phyloP scores from a whole-genome alignment of 1,140 invertebrate species.

The Diabrotica undecimpunctata region DNA sequence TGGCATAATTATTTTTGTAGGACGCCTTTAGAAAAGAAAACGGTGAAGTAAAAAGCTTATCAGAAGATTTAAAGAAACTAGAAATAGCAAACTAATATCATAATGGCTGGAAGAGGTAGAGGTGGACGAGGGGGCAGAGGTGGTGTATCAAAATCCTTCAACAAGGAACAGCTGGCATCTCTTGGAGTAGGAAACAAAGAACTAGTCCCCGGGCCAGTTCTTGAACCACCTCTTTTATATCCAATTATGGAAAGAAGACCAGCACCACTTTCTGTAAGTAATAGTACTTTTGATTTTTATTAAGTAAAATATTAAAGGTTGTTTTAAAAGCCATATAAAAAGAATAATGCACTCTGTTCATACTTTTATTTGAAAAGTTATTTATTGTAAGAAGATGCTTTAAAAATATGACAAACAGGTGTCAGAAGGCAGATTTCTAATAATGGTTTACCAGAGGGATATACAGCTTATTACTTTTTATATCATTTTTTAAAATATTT shows the following conservation, averaged over 20 bases:
- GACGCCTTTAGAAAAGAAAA: constrained; percentile 38
- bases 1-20: constrained; percentile 29
- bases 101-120: constrained; percentile 45
- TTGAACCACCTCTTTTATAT: constrained; percentile 66
- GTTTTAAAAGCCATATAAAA: too few relatives aligned
- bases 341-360: too few relatives aligned
- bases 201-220: constrained; percentile 54
- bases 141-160: constrained; percentile 55
- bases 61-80: constrained; percentile 39
- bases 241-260: constrained; percentile 61
- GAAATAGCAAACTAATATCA: constrained; percentile 36
- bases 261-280: constrained; percentile 44
- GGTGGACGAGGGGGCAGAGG: constrained; percentile 53
- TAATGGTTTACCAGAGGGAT: too few relatives aligned
- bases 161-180: constrained; percentile 55
- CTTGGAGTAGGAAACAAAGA: constrained; percentile 59
- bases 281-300: neutral
- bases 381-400: too few relatives aligned
- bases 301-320: too few relatives aligned
- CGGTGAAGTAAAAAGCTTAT: constrained; percentile 33
- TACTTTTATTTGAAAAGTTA: too few relatives aligned
- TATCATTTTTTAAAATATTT: too few relatives aligned
- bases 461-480: too few relatives aligned
- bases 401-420: too few relatives aligned
- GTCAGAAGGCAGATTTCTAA: too few relatives aligned